Evolutionary conservation across 2,797 vertebrate genomes (phyloP).

Genomic region (Lemur catta): DNA sequence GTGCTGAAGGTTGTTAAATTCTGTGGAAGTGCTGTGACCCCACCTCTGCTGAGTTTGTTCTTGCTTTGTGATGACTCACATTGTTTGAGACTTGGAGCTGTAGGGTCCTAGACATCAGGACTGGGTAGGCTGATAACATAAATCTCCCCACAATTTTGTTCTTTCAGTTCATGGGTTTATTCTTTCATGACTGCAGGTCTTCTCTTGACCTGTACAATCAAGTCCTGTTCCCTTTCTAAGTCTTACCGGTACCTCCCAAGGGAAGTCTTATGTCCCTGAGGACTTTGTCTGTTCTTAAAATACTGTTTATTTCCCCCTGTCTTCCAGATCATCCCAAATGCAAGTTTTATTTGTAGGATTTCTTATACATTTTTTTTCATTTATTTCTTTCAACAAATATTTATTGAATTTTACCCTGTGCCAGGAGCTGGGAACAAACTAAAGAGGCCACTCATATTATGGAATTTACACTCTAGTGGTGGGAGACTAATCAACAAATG

Average conservation of each 20-base stretch:
- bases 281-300: neutral
- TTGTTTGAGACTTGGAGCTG: neutral
- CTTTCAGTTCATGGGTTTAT: neutral
- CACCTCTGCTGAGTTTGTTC: neutral
- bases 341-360: neutral
- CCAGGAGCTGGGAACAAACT: neutral
- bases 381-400: neutral
- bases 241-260: fast-evolving
- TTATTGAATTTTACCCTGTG: neutral
- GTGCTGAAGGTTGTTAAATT: neutral
- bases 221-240: neutral
- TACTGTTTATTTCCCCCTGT: neutral
- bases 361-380: neutral
- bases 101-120: neutral
- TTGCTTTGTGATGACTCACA: neutral
- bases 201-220: neutral
- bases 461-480: neutral
- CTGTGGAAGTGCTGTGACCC: neutral
- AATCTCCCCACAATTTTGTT: neutral
- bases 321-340: neutral
- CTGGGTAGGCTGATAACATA: neutral
- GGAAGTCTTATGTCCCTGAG: neutral
- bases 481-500: neutral
- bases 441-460: fast-evolving
- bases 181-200: neutral